Evolutionary conservation across 2,797 vertebrate genomes (phyloP).

Genomic region (Remorina albescens): DNA sequence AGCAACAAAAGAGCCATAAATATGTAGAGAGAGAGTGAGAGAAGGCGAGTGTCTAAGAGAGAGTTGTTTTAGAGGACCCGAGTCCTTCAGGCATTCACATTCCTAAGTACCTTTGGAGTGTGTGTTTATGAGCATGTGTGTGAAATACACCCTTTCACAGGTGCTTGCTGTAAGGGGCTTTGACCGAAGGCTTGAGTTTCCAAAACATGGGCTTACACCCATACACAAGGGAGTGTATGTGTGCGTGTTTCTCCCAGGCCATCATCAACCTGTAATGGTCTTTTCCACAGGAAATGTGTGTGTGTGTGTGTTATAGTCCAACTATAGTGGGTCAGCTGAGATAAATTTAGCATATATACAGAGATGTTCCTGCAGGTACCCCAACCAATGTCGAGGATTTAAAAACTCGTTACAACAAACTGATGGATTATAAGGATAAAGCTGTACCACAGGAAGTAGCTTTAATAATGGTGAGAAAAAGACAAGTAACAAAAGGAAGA

Average conservation of each 20-base stretch:
- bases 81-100: constrained; percentile 61
- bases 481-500: too few relatives aligned
- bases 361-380: not conserved
- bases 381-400: not conserved
- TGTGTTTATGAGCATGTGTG: constrained; percentile 29
- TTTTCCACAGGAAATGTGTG: constrained; percentile 21
- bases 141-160: constrained; percentile 70
- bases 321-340: constrained; percentile 25
- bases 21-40: constrained; percentile 41
- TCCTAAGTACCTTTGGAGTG: constrained; percentile 53
- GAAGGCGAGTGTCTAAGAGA: constrained; percentile 27
- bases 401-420: not conserved
- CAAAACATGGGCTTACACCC: constrained; percentile 75
- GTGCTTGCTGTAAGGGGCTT: constrained; percentile 73
- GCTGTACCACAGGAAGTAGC: too few relatives aligned
- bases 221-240: constrained; percentile 52
- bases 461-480: too few relatives aligned
- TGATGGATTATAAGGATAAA: too few relatives aligned
- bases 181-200: constrained; percentile 76
- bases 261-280: constrained; percentile 42
- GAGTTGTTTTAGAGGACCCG: constrained; percentile 31
- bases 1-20: constrained; percentile 57
- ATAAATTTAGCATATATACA: not conserved
- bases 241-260: constrained; percentile 45
- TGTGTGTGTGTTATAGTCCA: constrained; percentile 27